phyloP scores from a whole-genome alignment of 2,113 vertebrate species.

The Otocyon megalotis region DNA sequence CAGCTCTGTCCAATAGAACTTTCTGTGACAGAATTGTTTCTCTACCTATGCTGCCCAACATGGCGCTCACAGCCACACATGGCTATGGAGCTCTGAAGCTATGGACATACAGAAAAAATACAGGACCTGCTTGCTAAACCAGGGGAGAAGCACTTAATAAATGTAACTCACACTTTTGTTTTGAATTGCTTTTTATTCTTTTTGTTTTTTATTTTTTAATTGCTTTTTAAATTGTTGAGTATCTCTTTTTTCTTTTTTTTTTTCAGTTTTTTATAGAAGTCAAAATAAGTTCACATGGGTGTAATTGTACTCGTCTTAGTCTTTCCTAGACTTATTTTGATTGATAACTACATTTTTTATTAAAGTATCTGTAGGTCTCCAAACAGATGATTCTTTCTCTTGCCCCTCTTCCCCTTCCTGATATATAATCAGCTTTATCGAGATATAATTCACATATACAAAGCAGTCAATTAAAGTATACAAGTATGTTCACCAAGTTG shows the following conservation, averaged over 20 bases:
- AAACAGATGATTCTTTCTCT: background rate
- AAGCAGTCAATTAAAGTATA: background rate
- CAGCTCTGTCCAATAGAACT: background rate
- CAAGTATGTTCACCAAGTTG: background rate
- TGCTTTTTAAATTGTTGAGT: background rate
- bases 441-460: background rate
- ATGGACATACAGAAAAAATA: background rate
- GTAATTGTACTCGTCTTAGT: background rate
- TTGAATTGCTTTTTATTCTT: background rate
- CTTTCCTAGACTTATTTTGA: background rate
- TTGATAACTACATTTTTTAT: background rate
- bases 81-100: background rate
- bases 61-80: background rate
- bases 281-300: background rate
- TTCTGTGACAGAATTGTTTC: background rate
- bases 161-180: background rate
- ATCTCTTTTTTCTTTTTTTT: background rate
- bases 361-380: background rate
- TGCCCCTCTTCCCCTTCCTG: background rate
- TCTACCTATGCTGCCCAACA: rapidly evolving
- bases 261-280: background rate
- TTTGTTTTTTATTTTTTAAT: background rate
- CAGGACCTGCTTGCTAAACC: background rate
- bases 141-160: background rate
- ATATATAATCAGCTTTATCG: background rate